Evolutionary conservation across 2,797 vertebrate species (phyloP), one percentile per base, ranked within the genome.

Genomic region (Pampus argenteus): DNA sequence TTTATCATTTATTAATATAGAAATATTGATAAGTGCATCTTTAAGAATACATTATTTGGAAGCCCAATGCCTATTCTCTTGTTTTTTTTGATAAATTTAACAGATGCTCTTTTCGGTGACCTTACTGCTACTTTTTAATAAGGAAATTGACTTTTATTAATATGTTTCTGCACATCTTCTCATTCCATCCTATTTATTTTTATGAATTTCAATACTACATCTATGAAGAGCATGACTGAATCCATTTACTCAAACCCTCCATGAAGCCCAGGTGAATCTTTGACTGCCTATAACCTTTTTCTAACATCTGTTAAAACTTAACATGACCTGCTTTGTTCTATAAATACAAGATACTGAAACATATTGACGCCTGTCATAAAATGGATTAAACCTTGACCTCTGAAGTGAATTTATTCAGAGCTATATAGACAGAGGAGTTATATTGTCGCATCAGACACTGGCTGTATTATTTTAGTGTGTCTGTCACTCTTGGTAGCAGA

Each of bases 401-500:
- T 2, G 1, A 29, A 15, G 2, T 66, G 1, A 29, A 25, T 74
- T 34, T 45, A 44, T 29, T 40, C 47, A 15, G 17, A 76, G 28
- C 14, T 13, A 23, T 52, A 22, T 23, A 50, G 47, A 56, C 25
- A 40, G 10, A 56, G 49, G 10, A 56, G 49, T 28, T 54, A 62
- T 49, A 64, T 28, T 57, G 34, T 55, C 23, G 52, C 65, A 73
- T 76, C 45, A 57, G 44, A 66, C 22, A 36, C 45, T 63, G 47
- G 26, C 63, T 66, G 64, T 25, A 11, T 81, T 66, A 66, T 83
- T 71, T 69, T 51, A 22, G 65, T 58, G 42, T 79, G 71, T 57
- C 71, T 82, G 81, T 72, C 84, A 74, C 49, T 85, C 73, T 59
- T 80, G 73, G 66, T 67, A 76, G 78, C 76, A 68, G 67, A 23